Evolutionary conservation across 2,888 invertebrate genomes (phyloP).

Genomic region (Platycheirus albimanus): DNA sequence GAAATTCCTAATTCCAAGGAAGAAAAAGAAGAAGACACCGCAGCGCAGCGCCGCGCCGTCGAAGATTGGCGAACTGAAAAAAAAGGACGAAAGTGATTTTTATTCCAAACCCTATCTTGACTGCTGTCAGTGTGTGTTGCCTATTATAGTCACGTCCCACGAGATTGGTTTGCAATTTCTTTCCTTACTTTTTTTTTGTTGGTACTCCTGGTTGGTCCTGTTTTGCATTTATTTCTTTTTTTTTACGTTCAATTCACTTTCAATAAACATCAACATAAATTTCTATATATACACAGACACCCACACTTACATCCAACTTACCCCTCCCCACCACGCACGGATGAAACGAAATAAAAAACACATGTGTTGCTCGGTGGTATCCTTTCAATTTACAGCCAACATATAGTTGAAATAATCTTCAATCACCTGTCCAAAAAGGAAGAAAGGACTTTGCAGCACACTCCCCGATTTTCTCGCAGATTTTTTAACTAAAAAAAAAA

Average conservation of each 20-base stretch:
- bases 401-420: slow-evolving; percentile 66
- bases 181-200: slow-evolving; percentile 19
- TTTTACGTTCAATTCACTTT: slow-evolving; percentile 72
- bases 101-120: slow-evolving; percentile 32
- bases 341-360: too few relatives aligned
- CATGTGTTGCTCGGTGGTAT: slow-evolving; percentile 44
- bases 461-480: slow-evolving; percentile 18
- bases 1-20: slow-evolving; percentile 7
- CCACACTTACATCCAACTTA: too few relatives aligned
- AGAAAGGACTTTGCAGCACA: slow-evolving; percentile 24
- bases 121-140: slow-evolving; percentile 53
- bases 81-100: slow-evolving; percentile 48
- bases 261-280: slow-evolving; percentile 75
- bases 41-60: too few relatives aligned
- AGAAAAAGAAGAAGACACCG: slow-evolving; percentile 1
- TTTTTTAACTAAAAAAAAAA: slow-evolving; percentile 18
- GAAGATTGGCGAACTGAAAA: slow-evolving; percentile 16
- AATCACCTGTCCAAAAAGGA: slow-evolving; percentile 65
- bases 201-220: slow-evolving; percentile 24
- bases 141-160: slow-evolving; percentile 68
- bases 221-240: slow-evolving; percentile 53
- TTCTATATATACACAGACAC: slow-evolving; percentile 24
- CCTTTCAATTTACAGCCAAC: slow-evolving; percentile 52
- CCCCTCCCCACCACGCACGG: too few relatives aligned
- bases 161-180: slow-evolving; percentile 71